These are phyloP conservation scores for Cephus sareptanus DNA, from an alignment of 2,888 invertebrate species.

Conservation along the genomic window DNA sequence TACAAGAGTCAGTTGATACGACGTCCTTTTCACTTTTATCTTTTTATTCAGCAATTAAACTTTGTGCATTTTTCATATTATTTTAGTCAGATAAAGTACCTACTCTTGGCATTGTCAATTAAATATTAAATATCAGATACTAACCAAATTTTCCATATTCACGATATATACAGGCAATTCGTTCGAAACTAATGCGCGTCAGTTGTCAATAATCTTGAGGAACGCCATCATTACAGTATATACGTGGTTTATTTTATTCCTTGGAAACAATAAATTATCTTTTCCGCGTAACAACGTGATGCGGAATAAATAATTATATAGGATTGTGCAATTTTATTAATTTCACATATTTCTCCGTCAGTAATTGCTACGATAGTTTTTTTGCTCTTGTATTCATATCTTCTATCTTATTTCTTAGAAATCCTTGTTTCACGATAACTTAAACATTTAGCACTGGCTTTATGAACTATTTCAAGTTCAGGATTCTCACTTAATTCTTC, in stretches of 20 bases:
- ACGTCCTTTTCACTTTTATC: background rate
- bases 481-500: background rate
- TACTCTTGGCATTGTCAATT: background rate
- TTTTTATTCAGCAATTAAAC: background rate
- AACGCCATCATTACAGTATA: background rate
- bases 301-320: background rate
- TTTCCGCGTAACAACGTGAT: background rate
- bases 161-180: background rate
- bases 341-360: background rate
- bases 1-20: background rate
- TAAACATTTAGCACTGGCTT: background rate
- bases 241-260: background rate
- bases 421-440: too few species aligned
- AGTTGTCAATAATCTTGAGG: background rate
- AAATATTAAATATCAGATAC: background rate
- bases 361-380: background rate
- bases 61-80: background rate
- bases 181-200: background rate
- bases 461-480: background rate
- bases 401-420: too few species aligned
- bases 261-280: background rate
- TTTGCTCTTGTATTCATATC: background rate
- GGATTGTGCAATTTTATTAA: background rate
- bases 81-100: background rate
- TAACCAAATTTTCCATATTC: background rate